A percentile compares a stretch with the other conserved stretches of the same genome.
phyloP scores from a whole-genome alignment of 2,113 vertebrate species.

The Aegotheles bennettii region DNA sequence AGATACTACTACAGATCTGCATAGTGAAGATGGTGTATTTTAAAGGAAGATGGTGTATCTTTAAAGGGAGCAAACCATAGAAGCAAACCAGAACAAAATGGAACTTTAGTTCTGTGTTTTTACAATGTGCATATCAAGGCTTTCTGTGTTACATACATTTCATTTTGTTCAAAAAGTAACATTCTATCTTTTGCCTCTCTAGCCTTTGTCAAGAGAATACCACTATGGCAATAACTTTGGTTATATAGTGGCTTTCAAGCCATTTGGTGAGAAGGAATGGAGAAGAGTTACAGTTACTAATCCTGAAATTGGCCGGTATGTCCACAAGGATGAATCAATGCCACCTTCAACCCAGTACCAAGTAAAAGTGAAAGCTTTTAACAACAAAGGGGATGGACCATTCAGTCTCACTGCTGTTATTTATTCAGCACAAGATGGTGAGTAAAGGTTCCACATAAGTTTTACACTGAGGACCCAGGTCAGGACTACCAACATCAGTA shows the following conservation, averaged over 20 bases:
- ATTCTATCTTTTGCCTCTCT: background rate
- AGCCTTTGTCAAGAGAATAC: conserved; percentile 94
- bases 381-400: conserved; percentile 89
- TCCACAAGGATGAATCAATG: conserved; percentile 89
- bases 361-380: conserved; percentile 96
- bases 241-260: conserved; percentile 93
- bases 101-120: background rate
- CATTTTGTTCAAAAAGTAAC: background rate
- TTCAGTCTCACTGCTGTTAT: conserved; percentile 86
- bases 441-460: conserved; percentile 36
- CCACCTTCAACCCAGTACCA: conserved; percentile 83
- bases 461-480: background rate
- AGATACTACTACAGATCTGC: background rate
- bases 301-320: conserved; percentile 82
- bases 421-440: conserved; percentile 90
- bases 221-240: conserved; percentile 93
- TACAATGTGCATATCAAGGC: background rate
- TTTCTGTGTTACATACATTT: background rate
- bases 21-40: background rate
- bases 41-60: background rate
- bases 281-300: conserved; percentile 87
- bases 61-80: background rate
- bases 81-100: background rate
- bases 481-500: background rate
- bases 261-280: conserved; percentile 80